Base-by-base conservation (phyloP, 23 tunicate species). In the Trididemnum nubilum region DNA sequence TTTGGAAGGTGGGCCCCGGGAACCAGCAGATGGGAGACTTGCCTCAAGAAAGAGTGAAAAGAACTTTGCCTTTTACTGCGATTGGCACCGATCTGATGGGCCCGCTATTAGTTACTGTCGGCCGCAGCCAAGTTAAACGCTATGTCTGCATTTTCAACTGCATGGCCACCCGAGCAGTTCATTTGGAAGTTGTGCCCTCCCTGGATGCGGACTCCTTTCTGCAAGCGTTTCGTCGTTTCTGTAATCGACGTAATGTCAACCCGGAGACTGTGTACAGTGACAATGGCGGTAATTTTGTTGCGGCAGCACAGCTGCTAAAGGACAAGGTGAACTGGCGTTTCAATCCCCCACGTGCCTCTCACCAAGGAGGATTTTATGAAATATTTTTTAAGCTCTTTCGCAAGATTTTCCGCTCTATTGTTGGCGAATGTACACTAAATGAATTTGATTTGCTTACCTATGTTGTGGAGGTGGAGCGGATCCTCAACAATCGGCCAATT, bases 61-160 rank as follows among this genome's bases (percentile, higher is more conserved):
- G 23, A 63, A 18, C n/a, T 4, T 4, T 7, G 28, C 28, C 24
- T 19, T 63, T 63, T 28, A 21, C 25, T 15, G 27, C 69, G 7
- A 23, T 63, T 63, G 69, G 69, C 7, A 63, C 69, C 27, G 69
- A 63, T 23, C 19, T 63, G 69, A 63, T 63, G 69, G 69, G 69
- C 28, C 69, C 69, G 4, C 24, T 63, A 7, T 18, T 63, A 28
- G 69, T 63, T 15, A 63, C 69, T 18, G 27, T 23, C 19, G 69
- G 27, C 4, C 27, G 69, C 27, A 63, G 69, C 28, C 69, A 23
- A 23, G 25, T 63, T 15, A 63, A 63, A 63, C 69, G 69, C 7
- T n/a, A n/a, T n/a, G n/a, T n/a, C n/a, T n/a, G n/a, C n/a, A n/a
- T n/a, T n/a, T n/a, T n/a, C n/a, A n/a, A n/a, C n/a, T n/a, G n/a